Evolutionary conservation across 2,888 invertebrate genomes (phyloP).

Genomic region (Tinea semifulvella): DNA sequence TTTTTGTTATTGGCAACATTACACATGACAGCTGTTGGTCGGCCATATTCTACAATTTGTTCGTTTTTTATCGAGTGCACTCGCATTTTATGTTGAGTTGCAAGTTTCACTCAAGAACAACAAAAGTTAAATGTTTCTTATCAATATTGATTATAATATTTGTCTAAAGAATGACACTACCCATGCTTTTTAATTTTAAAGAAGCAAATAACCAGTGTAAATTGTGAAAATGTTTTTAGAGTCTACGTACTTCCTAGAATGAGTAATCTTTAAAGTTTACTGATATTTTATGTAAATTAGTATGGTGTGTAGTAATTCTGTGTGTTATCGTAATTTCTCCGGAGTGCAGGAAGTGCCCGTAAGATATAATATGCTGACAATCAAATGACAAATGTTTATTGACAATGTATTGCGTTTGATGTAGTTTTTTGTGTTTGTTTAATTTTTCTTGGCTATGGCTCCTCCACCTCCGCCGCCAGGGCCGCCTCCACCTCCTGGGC

Average conservation of each 20-base stretch:
- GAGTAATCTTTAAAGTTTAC: constrained; percentile 57
- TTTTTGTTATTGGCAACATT: background rate
- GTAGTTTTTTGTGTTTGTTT: constrained; percentile 24
- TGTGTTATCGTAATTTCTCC: background rate
- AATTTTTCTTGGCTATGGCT: no score
- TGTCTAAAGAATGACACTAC: no score
- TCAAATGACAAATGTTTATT: constrained; percentile 13
- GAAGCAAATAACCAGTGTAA: background rate
- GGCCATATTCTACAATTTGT: constrained; percentile 8
- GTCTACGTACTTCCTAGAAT: constrained; percentile 56
- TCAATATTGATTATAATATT: no score
- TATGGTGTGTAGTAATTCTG: background rate
- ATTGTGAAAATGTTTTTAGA: constrained; percentile 42
- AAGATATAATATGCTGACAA: no score
- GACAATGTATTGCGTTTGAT: constrained; percentile 23
- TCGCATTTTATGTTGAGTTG: background rate
- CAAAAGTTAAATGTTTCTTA: background rate
- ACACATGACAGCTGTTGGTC: constrained; percentile 10
- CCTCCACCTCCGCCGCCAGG: constrained; percentile 74
- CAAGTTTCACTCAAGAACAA: background rate
- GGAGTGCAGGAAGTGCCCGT: background rate
- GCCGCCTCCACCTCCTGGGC: constrained; percentile 70
- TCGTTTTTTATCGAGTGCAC: background rate
- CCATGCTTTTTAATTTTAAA: no score
- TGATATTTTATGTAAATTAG: constrained; percentile 35